These are phyloP conservation scores for Eupeodes latifasciatus DNA, from an alignment of 2,888 invertebrate genomes.

Conservation along the genomic window DNA sequence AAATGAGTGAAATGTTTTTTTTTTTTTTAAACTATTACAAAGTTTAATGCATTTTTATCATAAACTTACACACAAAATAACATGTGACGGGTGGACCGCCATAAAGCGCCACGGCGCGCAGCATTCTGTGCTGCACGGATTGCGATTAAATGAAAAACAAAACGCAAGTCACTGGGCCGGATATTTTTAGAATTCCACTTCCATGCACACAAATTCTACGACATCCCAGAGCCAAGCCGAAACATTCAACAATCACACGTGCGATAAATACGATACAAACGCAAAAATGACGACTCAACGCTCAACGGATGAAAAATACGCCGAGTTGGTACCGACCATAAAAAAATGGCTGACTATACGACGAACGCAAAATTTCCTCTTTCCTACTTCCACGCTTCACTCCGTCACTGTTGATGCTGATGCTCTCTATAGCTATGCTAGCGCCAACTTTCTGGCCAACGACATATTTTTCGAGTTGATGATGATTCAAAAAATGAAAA, in stretches of 20 bases:
- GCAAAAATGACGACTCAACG: too few species aligned
- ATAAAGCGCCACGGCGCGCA: neutral
- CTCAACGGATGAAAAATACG: too few species aligned
- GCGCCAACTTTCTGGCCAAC: constrained; percentile 28
- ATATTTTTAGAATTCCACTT: constrained; percentile 69
- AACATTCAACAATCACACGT: too few species aligned
- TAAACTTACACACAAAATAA: constrained; percentile 31
- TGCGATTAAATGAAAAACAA: constrained; percentile 45
- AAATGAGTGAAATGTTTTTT: constrained; percentile 5
- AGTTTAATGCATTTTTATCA: constrained; percentile 63
- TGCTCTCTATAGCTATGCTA: neutral
- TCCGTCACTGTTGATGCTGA: too few species aligned
- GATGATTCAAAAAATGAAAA: constrained; percentile 64
- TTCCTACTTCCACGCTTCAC: neutral
- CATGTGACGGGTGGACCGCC: constrained; percentile 20
- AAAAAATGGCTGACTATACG: neutral
- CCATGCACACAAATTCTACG: constrained; percentile 23
- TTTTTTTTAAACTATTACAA: neutral
- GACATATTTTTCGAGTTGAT: constrained; percentile 58
- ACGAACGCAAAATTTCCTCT: constrained; percentile 24
- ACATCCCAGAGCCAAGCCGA: too few species aligned
- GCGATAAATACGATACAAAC: too few species aligned
- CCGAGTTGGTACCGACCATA: too few species aligned
- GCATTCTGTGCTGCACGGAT: neutral
- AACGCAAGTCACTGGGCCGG: constrained; percentile 61